These are phyloP conservation scores for Trachelus stipa DNA, from an alignment of 2,888 invertebrate species.

Conservation along the genomic window DNA sequence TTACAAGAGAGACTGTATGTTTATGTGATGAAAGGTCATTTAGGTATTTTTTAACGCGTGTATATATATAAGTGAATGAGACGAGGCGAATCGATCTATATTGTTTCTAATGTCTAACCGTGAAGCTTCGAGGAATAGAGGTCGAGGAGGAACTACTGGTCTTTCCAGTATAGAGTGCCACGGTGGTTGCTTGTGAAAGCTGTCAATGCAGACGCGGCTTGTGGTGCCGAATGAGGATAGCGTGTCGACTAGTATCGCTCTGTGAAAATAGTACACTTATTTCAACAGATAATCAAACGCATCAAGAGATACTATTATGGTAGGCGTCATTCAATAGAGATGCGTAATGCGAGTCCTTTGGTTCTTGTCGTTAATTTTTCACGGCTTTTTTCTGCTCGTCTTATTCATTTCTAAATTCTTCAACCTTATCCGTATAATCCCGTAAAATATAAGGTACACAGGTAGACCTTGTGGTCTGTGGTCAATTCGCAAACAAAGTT, in stretches of 20 bases:
- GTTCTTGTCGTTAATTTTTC: neutral
- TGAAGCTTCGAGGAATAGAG: neutral
- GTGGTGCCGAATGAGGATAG: neutral
- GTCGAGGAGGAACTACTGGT: neutral
- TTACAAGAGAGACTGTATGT: neutral
- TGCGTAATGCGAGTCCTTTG: neutral
- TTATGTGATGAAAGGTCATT: neutral
- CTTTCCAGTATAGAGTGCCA: neutral
- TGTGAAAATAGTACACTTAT: neutral
- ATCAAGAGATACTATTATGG: neutral
- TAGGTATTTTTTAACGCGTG: neutral
- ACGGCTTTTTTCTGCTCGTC: neutral
- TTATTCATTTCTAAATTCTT: neutral
- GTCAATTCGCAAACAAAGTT: slow-evolving; percentile 16
- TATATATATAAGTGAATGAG: neutral
- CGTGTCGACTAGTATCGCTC: neutral
- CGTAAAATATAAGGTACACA: neutral
- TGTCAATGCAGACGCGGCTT: neutral
- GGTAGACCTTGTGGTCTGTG: slow-evolving; percentile 18
- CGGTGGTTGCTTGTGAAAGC: neutral
- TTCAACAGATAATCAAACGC: neutral
- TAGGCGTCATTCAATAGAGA: neutral
- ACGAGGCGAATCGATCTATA: neutral
- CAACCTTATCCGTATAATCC: neutral
- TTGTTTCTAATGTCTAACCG: neutral